Conservation (phyloP, 2,113 vertebrate species). For the Gila orcuttii region DNA sequence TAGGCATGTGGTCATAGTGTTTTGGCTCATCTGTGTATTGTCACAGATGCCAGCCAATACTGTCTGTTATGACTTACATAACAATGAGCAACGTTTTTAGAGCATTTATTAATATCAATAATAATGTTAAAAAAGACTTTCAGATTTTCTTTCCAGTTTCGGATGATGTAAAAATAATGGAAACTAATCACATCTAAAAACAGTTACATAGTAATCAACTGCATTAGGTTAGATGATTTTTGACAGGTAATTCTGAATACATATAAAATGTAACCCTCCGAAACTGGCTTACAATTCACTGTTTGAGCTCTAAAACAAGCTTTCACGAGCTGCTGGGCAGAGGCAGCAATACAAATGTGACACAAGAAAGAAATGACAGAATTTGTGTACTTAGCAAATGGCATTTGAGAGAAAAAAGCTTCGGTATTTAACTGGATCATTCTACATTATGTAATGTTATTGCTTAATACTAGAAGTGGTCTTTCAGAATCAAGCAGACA, state of each 20-base stretch:
- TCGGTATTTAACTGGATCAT: neutral
- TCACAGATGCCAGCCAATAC: no score
- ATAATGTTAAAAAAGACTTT: neutral
- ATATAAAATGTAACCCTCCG: neutral
- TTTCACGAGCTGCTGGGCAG: neutral
- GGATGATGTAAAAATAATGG: neutral
- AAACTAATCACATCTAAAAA: neutral
- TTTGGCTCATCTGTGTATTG: no score
- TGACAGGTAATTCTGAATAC: neutral
- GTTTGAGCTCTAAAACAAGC: neutral
- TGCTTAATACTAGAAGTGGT: neutral
- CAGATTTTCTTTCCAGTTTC: neutral
- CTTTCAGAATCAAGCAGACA: slow-evolving; percentile 1
- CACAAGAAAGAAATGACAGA: neutral
- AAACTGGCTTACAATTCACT: neutral
- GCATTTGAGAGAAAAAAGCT: neutral
- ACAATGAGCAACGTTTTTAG: no score
- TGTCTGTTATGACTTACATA: no score
- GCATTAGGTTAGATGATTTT: neutral
- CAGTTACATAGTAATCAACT: neutral
- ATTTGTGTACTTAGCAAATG: neutral
- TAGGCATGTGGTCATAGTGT: no score
- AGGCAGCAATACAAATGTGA: neutral
- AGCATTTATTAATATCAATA: neutral
- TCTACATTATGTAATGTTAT: neutral